phyloP scores from a whole-genome alignment of 2,888 invertebrate species.

The Vandiemenella viatica region DNA sequence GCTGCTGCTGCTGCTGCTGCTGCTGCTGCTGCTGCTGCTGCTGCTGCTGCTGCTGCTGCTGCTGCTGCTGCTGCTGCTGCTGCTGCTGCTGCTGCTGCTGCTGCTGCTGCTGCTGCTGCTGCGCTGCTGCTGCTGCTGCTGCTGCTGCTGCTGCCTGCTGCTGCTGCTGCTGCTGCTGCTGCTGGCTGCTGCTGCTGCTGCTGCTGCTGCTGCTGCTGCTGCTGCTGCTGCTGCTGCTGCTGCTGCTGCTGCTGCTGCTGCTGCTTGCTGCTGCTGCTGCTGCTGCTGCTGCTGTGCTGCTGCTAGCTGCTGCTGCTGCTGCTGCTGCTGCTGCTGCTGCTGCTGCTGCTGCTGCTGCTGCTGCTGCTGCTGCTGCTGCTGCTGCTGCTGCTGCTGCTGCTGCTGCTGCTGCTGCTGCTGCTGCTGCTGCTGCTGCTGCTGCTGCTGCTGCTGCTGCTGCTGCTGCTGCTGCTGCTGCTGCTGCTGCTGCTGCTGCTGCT shows the following conservation, averaged over 20 bases:
- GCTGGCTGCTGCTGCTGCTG: slow-evolving; percentile 1
- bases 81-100: slow-evolving; percentile 5
- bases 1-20: slow-evolving; percentile 5
- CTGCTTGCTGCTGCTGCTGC: no score
- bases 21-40: slow-evolving; percentile 5
- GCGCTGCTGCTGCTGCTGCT: no score
- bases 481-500: slow-evolving; percentile 5
- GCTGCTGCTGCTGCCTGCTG: no score
- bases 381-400: slow-evolving; percentile 5
- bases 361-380: slow-evolving; percentile 5
- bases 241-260: no score
- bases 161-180: no score
- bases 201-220: slow-evolving; percentile 4
- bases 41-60: slow-evolving; percentile 3
- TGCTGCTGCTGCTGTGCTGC: no score
- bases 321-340: slow-evolving; percentile 5
- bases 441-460: slow-evolving; percentile 5
- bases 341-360: slow-evolving; percentile 5
- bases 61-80: slow-evolving; percentile 5
- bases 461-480: slow-evolving; percentile 4
- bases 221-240: slow-evolving; percentile 5
- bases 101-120: no score
- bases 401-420: slow-evolving; percentile 5
- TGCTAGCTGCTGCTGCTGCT: slow-evolving; percentile 5
- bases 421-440: slow-evolving; percentile 5